These are phyloP conservation scores for Chymomyza costata DNA, from an alignment of 1,140 invertebrate genomes.

Conservation along the genomic window DNA sequence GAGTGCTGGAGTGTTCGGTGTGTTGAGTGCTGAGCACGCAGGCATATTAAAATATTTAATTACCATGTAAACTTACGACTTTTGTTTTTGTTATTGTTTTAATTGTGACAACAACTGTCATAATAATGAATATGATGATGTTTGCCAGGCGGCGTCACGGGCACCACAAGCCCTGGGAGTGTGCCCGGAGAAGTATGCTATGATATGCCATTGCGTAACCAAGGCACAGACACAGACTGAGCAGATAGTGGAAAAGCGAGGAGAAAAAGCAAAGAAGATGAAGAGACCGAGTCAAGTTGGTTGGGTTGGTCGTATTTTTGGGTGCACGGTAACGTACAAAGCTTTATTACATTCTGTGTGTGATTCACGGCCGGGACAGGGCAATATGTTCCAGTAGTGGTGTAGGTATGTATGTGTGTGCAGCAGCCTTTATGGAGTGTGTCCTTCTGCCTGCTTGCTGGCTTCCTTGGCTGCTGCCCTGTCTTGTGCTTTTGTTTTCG, in stretches of 20 bases:
- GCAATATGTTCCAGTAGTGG: too few relatives aligned
- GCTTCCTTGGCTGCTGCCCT: background rate
- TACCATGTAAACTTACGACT: slow-evolving; percentile 73
- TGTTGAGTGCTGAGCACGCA: slow-evolving; percentile 19
- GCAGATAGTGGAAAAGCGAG: background rate
- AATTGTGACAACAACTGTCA: slow-evolving; percentile 73
- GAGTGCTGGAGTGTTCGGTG: too few relatives aligned
- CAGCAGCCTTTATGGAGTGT: background rate
- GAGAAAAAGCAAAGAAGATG: background rate
- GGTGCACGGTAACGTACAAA: slow-evolving; percentile 21
- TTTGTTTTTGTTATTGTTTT: slow-evolving; percentile 73
- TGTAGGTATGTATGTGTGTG: slow-evolving; percentile 24
- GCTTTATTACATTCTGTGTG: slow-evolving; percentile 62
- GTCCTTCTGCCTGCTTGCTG: slow-evolving; percentile 10
- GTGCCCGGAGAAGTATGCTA: slow-evolving; percentile 29
- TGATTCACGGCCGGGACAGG: background rate
- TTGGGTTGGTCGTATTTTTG: background rate
- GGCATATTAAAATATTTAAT: slow-evolving; percentile 73
- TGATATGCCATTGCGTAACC: slow-evolving; percentile 24
- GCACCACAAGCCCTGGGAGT: slow-evolving; percentile 23
- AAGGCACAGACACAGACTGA: slow-evolving; percentile 29
- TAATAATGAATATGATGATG: slow-evolving; percentile 73
- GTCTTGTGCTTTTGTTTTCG: slow-evolving; percentile 20
- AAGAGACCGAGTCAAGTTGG: slow-evolving; percentile 2
- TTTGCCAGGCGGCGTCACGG: slow-evolving; percentile 40